Evolutionary conservation across 2,888 invertebrate species (phyloP).

Genomic region (Theretra japonica): DNA sequence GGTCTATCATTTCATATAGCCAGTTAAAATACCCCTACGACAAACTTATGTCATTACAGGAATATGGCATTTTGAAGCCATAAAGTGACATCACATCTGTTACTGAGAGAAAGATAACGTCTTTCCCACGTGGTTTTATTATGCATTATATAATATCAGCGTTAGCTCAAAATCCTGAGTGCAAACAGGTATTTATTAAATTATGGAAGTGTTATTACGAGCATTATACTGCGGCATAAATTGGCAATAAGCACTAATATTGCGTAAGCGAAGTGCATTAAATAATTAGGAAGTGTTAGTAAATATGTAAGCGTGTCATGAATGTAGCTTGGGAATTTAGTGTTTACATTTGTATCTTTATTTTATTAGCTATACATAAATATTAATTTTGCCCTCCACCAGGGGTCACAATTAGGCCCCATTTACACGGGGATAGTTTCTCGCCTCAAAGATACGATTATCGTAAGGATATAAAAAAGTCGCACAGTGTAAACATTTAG

Average conservation of each 20-base stretch:
- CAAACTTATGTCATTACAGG: too few relatives aligned
- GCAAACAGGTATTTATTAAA: neutral
- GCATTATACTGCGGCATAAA: neutral
- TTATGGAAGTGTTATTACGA: neutral
- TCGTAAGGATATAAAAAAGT: too few relatives aligned
- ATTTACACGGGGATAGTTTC: too few relatives aligned
- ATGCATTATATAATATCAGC: neutral
- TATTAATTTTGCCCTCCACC: too few relatives aligned
- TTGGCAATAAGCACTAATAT: conserved; percentile 3
- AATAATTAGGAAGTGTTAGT: conserved; percentile 22
- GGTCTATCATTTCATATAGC: too few relatives aligned
- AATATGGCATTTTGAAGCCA: neutral
- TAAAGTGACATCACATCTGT: neutral
- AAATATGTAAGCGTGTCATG: conserved; percentile 19
- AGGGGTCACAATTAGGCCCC: too few relatives aligned
- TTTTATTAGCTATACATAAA: too few relatives aligned
- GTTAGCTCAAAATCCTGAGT: neutral
- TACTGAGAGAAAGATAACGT: neutral
- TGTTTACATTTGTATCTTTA: too few relatives aligned
- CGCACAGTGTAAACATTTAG: too few relatives aligned
- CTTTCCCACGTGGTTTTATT: neutral
- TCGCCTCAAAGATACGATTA: too few relatives aligned
- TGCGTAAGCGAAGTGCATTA: conserved; percentile 4
- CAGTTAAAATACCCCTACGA: too few relatives aligned
- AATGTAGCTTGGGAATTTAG: conserved; percentile 7